phyloP scores from a whole-genome alignment of 2,888 invertebrate genomes.

The Nesidiocoris tenuis region DNA sequence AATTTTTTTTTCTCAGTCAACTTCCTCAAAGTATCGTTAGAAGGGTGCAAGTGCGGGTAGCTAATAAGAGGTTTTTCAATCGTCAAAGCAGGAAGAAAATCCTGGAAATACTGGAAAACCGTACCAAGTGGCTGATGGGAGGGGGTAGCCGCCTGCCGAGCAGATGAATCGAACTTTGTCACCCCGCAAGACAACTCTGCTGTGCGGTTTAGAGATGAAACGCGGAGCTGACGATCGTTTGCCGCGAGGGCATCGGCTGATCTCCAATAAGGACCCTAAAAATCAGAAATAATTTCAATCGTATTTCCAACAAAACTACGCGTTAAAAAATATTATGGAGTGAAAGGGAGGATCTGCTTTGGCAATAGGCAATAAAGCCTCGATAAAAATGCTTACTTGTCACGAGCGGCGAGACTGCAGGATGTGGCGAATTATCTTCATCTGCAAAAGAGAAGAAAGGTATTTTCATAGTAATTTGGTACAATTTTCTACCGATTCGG shows the following conservation, averaged over 20 bases:
- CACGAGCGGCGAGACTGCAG: conserved; percentile 23
- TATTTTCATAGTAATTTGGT: too few species aligned
- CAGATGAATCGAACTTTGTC: conserved; percentile 79
- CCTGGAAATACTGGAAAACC: too few species aligned
- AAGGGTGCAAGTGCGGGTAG: too few species aligned
- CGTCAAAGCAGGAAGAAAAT: too few species aligned
- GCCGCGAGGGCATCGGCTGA: conserved; percentile 25
- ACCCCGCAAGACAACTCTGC: conserved; percentile 79
- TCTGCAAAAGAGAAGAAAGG: conserved; percentile 13
- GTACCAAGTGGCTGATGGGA: conserved; percentile 77
- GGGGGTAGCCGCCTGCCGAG: conserved; percentile 74
- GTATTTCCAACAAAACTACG: neutral
- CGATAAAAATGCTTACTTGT: conserved; percentile 2
- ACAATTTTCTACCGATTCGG: too few species aligned
- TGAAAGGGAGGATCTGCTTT: too few species aligned
- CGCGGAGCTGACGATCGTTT: conserved; percentile 62
- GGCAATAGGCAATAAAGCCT: too few species aligned
- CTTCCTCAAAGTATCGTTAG: too few species aligned
- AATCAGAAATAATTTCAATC: neutral
- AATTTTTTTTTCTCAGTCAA: too few species aligned
- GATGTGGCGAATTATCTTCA: conserved; percentile 11
- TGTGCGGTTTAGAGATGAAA: conserved; percentile 83
- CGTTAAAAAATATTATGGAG: too few species aligned
- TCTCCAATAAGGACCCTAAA: conserved; percentile 19
- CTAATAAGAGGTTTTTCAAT: too few species aligned